Base-by-base conservation (phyloP, 2,113 vertebrate genomes). In the Heterochromis multidens region DNA sequence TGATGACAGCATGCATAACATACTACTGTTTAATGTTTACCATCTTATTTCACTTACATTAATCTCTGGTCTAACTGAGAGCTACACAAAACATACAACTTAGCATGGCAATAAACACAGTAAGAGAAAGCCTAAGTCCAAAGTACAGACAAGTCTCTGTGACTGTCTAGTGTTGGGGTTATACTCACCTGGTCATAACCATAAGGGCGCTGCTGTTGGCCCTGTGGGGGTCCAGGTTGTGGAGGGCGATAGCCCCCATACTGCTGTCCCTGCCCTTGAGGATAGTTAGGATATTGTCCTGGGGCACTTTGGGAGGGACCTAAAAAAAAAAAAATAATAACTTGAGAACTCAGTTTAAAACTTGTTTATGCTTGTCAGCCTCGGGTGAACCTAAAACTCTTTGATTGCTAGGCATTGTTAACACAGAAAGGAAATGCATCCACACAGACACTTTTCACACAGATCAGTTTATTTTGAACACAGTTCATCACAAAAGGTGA, bases 241-340 rank as follows among this genome's bases (percentile, higher is more conserved):
- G 98, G 95, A 7, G 98, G 97, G 90, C 99, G 97, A 87, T 99
- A 99, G 52, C 87, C 97, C 31, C 97, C 97, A 62, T 99, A 99
- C 93, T 99, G 99, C 82, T 99, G 99, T 8, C 98, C 98, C 94
- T 99, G 98, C 82, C 97, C 98, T 95, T 99, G 99, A 25, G 98
- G 97, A 84, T 99, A 99, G 95, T 97, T 99, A 19, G 98, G 97
- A 91, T 99, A 99, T 93, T 99, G 98, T 83, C 97, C 98, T 59
- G 98, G 97, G 88, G 94, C 96, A 87, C 95, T 97, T 90, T 98
- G 99, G 19, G 98, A 96, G 16, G 98, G 97, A 63, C 97, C 99
- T 99, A 82, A 46, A 29, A 74, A 33, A 40, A 70, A 27, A 17
- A 6, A 0, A 6, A 87, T 58, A 89, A 86, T 88, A 4, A 85